phyloP scores from a whole-genome alignment of 2,888 invertebrate genomes.

The Sussaba pulchella region DNA sequence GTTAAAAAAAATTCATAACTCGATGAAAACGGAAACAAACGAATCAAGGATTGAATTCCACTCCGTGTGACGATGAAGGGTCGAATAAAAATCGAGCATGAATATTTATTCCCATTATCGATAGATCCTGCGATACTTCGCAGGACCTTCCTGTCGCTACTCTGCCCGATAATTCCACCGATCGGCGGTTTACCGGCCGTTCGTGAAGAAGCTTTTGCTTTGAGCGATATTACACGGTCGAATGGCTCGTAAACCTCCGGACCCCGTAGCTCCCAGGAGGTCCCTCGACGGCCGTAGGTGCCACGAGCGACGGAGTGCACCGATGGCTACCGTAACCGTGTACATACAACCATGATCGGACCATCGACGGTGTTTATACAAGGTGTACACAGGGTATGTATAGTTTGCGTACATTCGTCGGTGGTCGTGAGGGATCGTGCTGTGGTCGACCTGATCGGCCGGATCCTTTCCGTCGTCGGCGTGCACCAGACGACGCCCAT shows the following conservation, averaged over 20 bases:
- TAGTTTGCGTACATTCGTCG: too few relatives aligned
- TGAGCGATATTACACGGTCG: slow-evolving; percentile 74
- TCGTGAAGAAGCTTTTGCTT: slow-evolving; percentile 59
- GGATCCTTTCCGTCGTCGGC: slow-evolving; percentile 27
- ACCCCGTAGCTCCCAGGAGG: slow-evolving; percentile 40
- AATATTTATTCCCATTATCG: too few relatives aligned
- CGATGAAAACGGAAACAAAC: too few relatives aligned
- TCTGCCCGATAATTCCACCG: slow-evolving; percentile 66
- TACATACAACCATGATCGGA: not conserved
- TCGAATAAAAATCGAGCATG: too few relatives aligned
- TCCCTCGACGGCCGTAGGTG: slow-evolving; percentile 3
- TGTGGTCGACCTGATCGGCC: slow-evolving; percentile 16
- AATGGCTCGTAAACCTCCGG: slow-evolving; percentile 72
- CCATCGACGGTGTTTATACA: not conserved
- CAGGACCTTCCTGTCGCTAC: not conserved
- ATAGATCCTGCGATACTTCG: not conserved
- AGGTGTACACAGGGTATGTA: slow-evolving; percentile 7
- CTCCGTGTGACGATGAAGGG: too few relatives aligned
- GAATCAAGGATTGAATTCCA: too few relatives aligned
- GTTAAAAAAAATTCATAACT: too few relatives aligned
- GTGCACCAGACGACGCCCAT: slow-evolving; percentile 1
- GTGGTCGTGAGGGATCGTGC: slow-evolving; percentile 1
- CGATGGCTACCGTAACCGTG: not conserved
- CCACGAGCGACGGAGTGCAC: slow-evolving; percentile 2
- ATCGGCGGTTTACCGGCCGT: slow-evolving; percentile 75